phyloP scores from a whole-genome alignment of 2,888 invertebrate genomes.

The Tromatobia lineatoria region DNA sequence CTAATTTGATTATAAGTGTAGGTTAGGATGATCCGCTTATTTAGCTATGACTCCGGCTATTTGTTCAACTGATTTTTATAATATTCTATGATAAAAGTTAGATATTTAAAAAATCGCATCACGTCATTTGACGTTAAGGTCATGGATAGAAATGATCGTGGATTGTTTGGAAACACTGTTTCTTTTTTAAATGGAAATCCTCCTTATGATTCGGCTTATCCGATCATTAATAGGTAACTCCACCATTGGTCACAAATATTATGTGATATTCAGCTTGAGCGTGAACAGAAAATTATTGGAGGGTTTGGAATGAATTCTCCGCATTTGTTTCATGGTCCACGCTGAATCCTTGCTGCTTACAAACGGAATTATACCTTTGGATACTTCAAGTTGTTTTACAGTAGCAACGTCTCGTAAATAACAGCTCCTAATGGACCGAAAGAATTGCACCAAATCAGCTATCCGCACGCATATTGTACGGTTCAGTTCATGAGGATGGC shows the following conservation, averaged over 20 bases:
- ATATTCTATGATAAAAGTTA: no score
- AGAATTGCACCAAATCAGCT: conserved; percentile 67
- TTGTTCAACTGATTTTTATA: neutral
- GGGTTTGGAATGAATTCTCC: neutral
- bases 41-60: no score
- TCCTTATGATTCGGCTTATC: no score
- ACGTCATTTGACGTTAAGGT: no score
- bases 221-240: no score
- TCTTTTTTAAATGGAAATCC: no score
- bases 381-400: neutral
- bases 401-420: conserved; percentile 55
- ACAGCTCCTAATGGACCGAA: conserved; percentile 31
- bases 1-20: no score
- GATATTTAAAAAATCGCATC: no score
- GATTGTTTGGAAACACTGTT: no score
- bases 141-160: no score
- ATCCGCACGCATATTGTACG: conserved; percentile 67
- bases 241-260: no score
- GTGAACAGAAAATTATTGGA: neutral
- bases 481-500: conserved; percentile 41
- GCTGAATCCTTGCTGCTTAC: conserved; percentile 4
- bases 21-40: no score
- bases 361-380: neutral
- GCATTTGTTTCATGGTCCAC: neutral
- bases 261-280: neutral